A percentile compares a stretch with the other conserved stretches of the same genome.
Evolutionary conservation across 2,888 invertebrate species (phyloP).

Genomic region (Tricholauxania praeusta): DNA sequence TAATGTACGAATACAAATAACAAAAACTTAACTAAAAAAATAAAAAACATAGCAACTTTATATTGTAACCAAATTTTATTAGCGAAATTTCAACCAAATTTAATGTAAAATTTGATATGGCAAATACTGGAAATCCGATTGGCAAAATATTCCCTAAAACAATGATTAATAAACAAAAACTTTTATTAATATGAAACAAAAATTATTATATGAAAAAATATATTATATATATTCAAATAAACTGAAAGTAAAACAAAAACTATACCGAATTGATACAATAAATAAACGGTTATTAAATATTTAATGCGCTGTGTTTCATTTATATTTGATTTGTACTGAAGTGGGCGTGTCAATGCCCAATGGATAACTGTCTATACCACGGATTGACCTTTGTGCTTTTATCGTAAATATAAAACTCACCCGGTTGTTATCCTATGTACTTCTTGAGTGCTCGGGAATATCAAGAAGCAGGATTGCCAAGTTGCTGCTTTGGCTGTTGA

Average conservation of each 20-base stretch:
- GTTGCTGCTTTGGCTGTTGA: no score
- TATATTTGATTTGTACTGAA: no score
- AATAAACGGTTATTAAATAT: constrained; percentile 49
- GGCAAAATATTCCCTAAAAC: neutral
- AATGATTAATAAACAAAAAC: constrained; percentile 38
- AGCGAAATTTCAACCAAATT: neutral
- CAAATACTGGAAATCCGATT: neutral
- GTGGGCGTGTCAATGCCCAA: no score
- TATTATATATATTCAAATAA: constrained; percentile 46
- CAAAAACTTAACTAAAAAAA: neutral
- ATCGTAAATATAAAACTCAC: no score
- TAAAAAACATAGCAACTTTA: neutral
- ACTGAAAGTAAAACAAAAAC: constrained; percentile 33
- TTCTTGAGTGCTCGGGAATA: no score
- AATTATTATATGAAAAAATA: constrained; percentile 42
- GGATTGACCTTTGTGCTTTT: no score
- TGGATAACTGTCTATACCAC: no score
- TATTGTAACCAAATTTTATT: constrained; percentile 5
- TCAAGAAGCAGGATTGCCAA: no score
- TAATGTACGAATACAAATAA: neutral
- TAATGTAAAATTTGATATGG: neutral
- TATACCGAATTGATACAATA: constrained; percentile 48
- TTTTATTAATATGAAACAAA: constrained; percentile 43
- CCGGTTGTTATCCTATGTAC: no score
- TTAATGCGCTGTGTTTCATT: no score